Evolutionary conservation across 1,140 invertebrate genomes (phyloP).

Genomic region (Homarus americanus): DNA sequence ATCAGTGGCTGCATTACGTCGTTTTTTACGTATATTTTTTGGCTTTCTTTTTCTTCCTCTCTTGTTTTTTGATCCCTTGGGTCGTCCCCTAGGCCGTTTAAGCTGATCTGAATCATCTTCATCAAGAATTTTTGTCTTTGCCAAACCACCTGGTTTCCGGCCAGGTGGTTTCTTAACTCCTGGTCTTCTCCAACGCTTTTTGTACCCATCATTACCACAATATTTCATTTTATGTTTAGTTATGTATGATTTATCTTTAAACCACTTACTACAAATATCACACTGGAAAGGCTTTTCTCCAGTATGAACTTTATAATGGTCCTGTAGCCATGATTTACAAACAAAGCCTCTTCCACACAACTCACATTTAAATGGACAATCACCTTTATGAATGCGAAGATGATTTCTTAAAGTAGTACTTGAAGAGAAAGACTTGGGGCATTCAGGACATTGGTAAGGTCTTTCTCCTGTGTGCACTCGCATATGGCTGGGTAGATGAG

Average conservation of each 20-base stretch:
- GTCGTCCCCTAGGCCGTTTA: constrained; percentile 56
- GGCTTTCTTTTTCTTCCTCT: constrained; percentile 52
- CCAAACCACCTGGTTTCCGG: constrained; percentile 32
- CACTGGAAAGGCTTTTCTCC: constrained; percentile 74
- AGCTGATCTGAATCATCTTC: constrained; percentile 47
- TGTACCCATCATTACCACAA: constrained; percentile 73
- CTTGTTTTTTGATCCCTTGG: constrained; percentile 69
- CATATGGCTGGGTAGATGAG: constrained; percentile 91
- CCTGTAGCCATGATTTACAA: constrained; percentile 66
- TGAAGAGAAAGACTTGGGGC: constrained; percentile 84
- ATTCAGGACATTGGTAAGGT: constrained; percentile 83
- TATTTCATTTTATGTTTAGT: constrained; percentile 72
- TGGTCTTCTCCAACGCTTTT: constrained; percentile 68
- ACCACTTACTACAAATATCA: constrained; percentile 71
- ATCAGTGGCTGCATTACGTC: constrained; percentile 7
- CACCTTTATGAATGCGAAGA: constrained; percentile 75
- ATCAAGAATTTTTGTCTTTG: constrained; percentile 23
- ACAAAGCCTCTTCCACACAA: constrained; percentile 66
- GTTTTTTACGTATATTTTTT: constrained; percentile 9
- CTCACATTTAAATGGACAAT: constrained; percentile 81
- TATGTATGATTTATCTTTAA: constrained; percentile 76
- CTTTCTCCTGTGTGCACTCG: constrained; percentile 90
- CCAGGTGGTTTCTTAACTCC: constrained; percentile 69
- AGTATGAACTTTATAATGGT: constrained; percentile 70
- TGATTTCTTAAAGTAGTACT: constrained; percentile 70